Base-by-base conservation (phyloP, 2,888 invertebrate species). In the Drosophila seclusa region DNA sequence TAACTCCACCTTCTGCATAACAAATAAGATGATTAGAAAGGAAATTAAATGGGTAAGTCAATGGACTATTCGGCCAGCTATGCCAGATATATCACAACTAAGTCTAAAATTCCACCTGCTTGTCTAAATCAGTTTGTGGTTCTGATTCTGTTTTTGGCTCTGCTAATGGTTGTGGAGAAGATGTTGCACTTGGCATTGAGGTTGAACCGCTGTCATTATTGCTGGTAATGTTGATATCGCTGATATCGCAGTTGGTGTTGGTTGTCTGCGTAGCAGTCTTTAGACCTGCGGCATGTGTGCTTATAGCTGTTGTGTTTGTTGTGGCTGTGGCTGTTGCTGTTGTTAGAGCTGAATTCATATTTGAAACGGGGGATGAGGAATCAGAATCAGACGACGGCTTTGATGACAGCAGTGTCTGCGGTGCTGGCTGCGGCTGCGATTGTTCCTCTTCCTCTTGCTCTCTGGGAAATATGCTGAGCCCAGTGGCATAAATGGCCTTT, bases 391-490 rank as follows among this genome's bases (percentile, higher is more conserved):
- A 18, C 10, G 27, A 7, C 13, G 54, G 27, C 27, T 36, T n/a
- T 27, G 54, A 54, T 18, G 36, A 27, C 36, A 54, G 54, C 54
- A 13, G 29, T 18, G 65, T 57, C 21, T 64, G 11, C 48, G 24
- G 29, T 24, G 38, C 45, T 34, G 42, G 32, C 48, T 18, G 40
- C 16, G 18, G 32, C 21, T 31, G 40, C 16, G 32, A 31, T 24
- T 59, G 58, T 53, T 48, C 16, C 52, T 54, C 49, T 27, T 62
- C 60, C 50, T 27, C 53, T 38, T 68, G 57, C 62, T 78, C 80
- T 45, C 88, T 58, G 40, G 85, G 85, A 58, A 72, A 85, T 34
- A 86, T 60, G 69, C 72, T 66, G 8, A 83, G 73, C 50, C 85
- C 85, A 31, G 73, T 80, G 42, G 65, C 68, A 67, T 61, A 66